These are phyloP conservation scores for Emydoidea blandingii DNA, from an alignment of 2,797 vertebrate species.

Conservation along the genomic window DNA sequence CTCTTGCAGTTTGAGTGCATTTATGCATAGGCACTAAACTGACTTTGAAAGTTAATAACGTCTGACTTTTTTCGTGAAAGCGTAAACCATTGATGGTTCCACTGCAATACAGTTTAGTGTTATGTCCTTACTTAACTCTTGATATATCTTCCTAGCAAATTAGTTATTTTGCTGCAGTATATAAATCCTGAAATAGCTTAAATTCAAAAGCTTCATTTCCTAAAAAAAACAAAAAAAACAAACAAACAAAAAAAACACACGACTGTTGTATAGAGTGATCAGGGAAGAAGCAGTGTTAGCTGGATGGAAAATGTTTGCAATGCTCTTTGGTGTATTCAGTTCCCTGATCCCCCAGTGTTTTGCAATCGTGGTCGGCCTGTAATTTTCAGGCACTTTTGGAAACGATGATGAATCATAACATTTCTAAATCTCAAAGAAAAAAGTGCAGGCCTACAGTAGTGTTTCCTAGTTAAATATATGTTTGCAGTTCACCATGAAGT, in stretches of 20 bases:
- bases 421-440: constrained; percentile 61
- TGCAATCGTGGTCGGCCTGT: constrained; percentile 49
- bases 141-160: constrained; percentile 9
- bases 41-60: accelerated
- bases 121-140: background rate
- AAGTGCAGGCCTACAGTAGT: constrained; percentile 57
- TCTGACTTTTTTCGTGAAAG: background rate
- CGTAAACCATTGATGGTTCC: background rate
- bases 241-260: background rate
- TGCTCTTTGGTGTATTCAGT: constrained; percentile 24
- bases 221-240: background rate
- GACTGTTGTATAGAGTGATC: constrained; percentile 59
- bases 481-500: constrained; percentile 70
- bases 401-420: constrained; percentile 74
- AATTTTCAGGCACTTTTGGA: constrained; percentile 69
- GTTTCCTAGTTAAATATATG: constrained; percentile 77
- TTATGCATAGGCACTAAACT: background rate
- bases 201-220: constrained; percentile 64
- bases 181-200: constrained; percentile 26
- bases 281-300: constrained; percentile 46
- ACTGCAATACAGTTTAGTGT: accelerated
- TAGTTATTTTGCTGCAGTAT: constrained; percentile 9
- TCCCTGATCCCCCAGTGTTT: constrained; percentile 45
- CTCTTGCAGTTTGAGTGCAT: background rate
- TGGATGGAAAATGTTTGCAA: constrained; percentile 38